These are phyloP conservation scores for Clanis bilineata DNA, from an alignment of 2,888 invertebrate species.

Conservation along the genomic window DNA sequence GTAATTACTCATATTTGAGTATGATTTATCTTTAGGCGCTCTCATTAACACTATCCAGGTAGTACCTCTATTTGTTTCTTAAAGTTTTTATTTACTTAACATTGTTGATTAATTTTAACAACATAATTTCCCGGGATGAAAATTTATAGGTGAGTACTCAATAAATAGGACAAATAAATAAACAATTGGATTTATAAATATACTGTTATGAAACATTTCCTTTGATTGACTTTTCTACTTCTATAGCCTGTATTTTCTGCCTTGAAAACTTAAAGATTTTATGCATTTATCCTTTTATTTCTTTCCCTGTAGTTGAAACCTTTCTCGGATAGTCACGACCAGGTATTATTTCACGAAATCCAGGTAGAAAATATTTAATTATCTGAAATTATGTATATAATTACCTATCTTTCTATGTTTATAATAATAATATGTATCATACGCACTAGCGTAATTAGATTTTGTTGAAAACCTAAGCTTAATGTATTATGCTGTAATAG, in stretches of 20 bases:
- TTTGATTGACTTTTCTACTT: not conserved
- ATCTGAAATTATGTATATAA: constrained; percentile 25
- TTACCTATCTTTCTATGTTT: too few species aligned
- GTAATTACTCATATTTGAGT: too few species aligned
- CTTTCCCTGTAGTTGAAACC: constrained; percentile 80
- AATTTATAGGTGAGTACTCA: constrained; percentile 10
- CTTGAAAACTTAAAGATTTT: constrained; percentile 8
- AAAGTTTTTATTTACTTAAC: not conserved
- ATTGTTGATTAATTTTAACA: not conserved
- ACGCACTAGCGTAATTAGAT: constrained; percentile 27
- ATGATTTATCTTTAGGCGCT: too few species aligned
- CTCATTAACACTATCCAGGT: not conserved
- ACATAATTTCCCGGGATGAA: constrained; percentile 11
- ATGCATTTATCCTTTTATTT: constrained; percentile 58
- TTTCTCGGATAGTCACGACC: constrained; percentile 81
- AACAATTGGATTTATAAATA: not conserved
- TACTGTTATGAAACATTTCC: not conserved
- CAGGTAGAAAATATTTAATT: constrained; percentile 63
- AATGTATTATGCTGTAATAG: constrained; percentile 24
- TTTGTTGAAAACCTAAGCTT: constrained; percentile 25
- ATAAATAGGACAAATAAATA: not conserved
- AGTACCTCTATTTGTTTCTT: not conserved
- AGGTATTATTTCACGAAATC: constrained; percentile 65
- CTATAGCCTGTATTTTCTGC: constrained; percentile 1
- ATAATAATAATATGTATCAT: not conserved